Base-by-base conservation (phyloP, 2,113 vertebrate genomes). In the Aspidoscelis tigris region DNA sequence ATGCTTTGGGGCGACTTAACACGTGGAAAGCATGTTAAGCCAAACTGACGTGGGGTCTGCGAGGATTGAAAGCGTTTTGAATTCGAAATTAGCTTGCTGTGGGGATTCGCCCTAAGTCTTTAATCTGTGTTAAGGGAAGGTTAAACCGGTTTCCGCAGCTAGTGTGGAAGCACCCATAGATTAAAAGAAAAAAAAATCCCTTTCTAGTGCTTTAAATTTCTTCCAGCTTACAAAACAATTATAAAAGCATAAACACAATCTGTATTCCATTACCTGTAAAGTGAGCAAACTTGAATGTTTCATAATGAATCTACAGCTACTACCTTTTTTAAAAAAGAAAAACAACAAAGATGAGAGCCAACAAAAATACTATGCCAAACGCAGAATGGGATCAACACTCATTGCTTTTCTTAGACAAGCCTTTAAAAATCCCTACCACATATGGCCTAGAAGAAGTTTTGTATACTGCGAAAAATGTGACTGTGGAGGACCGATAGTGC, bases 191-290 rank as follows among this genome's bases (percentile, higher is more conserved):
- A 24, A 16, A 83, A 16, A 24, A 70, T 58, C 64, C 7, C 50
- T 50, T 50, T 50, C 47, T 50, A 50, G 47, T 9, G 8, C 21
- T 6, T 80, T 76, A 26, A 76, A 80, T 41, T 20, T 75, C 21
- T 11, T 85, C 77, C 73, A 78, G 75, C 84, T 90, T 82, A 86
- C 85, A 91, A 90, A 88, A 16, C 18, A 61, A 16, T 61, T 61
- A 92, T 93, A 50, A 86, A 90, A 86, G 72, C 86, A 90, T 88
- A 0, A 11, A 50, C n/a, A 86, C 90, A 85, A 92, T 87, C 89
- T 91, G 90, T 86, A 88, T 84, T 90, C 89, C 85, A 91, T 93
- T 87, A 90, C 88, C 87, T 88, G 87, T 89, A 91, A 88, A 92
- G 84, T 81, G 81, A 85, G 86, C 76, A 92, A 88, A 93, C 86